Evolutionary conservation across 53 echinoderm and acorn worm species (phyloP), one percentile per base, ranked within the genome.

Genomic region (Crossaster papposus): DNA sequence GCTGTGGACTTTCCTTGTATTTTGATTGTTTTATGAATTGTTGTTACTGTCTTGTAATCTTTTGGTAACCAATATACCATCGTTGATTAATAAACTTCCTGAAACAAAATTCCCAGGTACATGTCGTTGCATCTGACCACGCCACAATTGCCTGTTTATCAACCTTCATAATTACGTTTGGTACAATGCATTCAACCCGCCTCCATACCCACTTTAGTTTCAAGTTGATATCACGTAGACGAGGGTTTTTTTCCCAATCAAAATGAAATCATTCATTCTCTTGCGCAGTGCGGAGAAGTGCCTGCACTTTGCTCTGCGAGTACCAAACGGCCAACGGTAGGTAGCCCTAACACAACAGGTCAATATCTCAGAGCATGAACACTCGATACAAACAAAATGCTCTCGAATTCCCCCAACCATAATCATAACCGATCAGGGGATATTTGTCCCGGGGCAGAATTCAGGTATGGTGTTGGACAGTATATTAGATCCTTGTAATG

Each of bases 391-490:
- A n/a, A n/a, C 5, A 68, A 62, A 62, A 17, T 0, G 4, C 68
- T 26, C 68, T 68, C 68, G 24, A 68, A 68, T 68, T 68, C 68
- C 68, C 68, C 24, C 26, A 68, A 26, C 62, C 0, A 23, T 70
- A 70, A 30, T 70, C 70, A 70, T 70, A 73, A 34, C 34, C 35
- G 34, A 73, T 73, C 33, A 35, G 35, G 5, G 28, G 11, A 32
- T n/a, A n/a, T 33, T 35, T 14, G 33, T 17, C 74, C 35, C n/a
- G 22, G 14, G 22, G 81, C 26, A 34, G 34, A 63, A 36, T 30
- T 81, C 81, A 2, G 34, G 12, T 62, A 81, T 80, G 80, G 58
- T 80, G 32, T 53, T 14, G 54, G 28, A 33, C 74, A 33, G 34
- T 73, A 31, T 73, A 35, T 34, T 10, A 73, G 74, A 13, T 1